Conservation (phyloP, 2,797 vertebrate species). For the Heteromormyrus szaboi region DNA sequence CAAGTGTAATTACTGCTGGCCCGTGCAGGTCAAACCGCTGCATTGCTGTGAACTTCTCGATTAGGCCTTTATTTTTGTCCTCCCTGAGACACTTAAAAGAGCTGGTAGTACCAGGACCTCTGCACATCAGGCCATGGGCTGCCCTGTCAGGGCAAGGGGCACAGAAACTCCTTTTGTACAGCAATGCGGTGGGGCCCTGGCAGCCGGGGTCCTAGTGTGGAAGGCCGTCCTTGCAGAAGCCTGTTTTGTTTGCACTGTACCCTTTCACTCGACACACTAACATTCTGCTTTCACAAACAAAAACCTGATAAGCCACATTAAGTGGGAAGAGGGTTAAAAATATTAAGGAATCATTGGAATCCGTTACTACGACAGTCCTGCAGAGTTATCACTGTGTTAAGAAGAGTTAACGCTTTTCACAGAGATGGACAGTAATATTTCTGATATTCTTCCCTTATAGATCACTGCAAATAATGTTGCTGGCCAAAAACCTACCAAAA, state of each 20-base stretch:
- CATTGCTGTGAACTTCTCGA: neutral
- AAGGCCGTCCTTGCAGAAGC: slow-evolving; percentile 19
- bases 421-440: neutral
- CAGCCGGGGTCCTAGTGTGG: neutral
- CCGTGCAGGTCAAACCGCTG: neutral
- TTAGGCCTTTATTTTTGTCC: slow-evolving; percentile 5
- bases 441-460: neutral
- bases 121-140: neutral
- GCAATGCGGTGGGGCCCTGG: neutral
- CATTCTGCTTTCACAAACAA: slow-evolving; percentile 27
- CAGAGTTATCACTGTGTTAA: neutral
- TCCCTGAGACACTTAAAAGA: neutral
- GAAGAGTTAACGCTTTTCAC: neutral
- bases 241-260: slow-evolving; percentile 22
- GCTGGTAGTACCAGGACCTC: neutral
- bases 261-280: slow-evolving; percentile 13
- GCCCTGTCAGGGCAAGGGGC: neutral
- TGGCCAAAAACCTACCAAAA: neutral
- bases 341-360: slow-evolving; percentile 18
- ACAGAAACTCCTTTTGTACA: neutral
- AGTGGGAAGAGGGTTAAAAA: slow-evolving; percentile 24
- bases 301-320: slow-evolving; percentile 34
- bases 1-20: slow-evolving; percentile 16
- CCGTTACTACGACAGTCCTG: neutral
- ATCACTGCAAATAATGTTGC: neutral